Percentiles rank a stretch among this genome's conserved stretches.
These are phyloP conservation scores for Cebidichthys violaceus DNA, from an alignment of 2,113 vertebrate genomes.

Conservation along the genomic window DNA sequence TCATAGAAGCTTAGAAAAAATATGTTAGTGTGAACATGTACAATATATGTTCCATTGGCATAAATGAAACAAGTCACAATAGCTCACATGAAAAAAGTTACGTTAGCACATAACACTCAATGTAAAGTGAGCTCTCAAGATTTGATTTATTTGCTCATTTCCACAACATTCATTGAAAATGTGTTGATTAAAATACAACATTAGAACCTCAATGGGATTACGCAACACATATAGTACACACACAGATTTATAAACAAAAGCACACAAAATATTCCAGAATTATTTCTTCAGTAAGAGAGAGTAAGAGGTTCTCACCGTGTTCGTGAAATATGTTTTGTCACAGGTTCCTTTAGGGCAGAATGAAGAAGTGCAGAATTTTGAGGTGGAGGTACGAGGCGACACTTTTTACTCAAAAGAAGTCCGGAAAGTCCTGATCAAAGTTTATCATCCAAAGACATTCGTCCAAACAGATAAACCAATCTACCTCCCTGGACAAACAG, in stretches of 20 bases:
- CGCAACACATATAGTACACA: background rate
- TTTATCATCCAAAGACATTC: conserved; percentile 54
- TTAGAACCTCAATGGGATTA: background rate
- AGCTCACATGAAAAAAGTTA: background rate
- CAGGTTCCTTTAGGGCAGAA: conserved; percentile 65
- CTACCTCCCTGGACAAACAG: conserved; percentile 81
- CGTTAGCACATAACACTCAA: background rate
- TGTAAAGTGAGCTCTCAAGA: conserved; percentile 63
- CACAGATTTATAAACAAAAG: background rate
- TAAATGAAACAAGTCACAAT: too few species aligned
- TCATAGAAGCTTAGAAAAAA: too few species aligned
- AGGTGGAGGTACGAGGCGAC: conserved; percentile 69
- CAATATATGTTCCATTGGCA: too few species aligned
- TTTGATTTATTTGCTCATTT: background rate
- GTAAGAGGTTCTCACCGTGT: background rate
- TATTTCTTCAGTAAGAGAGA: background rate
- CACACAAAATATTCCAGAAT: background rate
- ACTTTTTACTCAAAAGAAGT: conserved; percentile 66
- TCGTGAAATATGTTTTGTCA: conserved; percentile 2
- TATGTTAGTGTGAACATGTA: too few species aligned
- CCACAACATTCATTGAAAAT: background rate
- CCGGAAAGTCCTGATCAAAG: conserved; percentile 70
- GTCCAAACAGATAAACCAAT: conserved; percentile 81
- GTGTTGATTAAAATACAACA: too few species aligned
- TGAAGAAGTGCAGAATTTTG: conserved; percentile 46